Conservation (phyloP, 2,888 invertebrate species). For the Crepidodera aurea region DNA sequence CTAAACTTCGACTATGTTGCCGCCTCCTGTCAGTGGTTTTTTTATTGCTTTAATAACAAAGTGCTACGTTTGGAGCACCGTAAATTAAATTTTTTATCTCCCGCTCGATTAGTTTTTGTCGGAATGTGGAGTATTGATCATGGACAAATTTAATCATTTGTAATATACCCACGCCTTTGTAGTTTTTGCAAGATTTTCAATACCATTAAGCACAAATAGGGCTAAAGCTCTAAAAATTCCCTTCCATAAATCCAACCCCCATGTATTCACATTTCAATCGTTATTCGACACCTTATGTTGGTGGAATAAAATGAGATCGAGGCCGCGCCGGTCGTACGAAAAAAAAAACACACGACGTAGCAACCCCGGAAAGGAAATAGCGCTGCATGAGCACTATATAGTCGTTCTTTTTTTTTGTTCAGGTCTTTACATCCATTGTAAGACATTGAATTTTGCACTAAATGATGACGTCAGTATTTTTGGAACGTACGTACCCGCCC, state of each 20-base stretch:
- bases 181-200: constrained; percentile 7
- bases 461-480: not conserved
- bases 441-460: not conserved
- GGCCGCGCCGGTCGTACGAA: not conserved
- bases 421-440: not conserved
- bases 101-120: no score
- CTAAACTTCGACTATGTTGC: no score
- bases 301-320: constrained; percentile 13
- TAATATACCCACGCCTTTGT: not conserved
- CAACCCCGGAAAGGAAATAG: constrained; percentile 8
- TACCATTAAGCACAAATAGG: constrained; percentile 10
- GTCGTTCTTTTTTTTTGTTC: not conserved
- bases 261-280: constrained; percentile 15
- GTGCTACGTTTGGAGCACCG: no score
- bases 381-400: constrained; percentile 5
- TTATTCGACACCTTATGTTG: constrained; percentile 16
- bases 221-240: constrained; percentile 9
- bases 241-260: constrained; percentile 6
- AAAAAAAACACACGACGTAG: constrained; percentile 6
- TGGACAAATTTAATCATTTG: constrained; percentile 3
- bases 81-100: no score
- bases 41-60: no score
- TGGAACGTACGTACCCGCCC: no score
- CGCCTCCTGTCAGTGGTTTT: no score
- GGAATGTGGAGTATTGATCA: no score